These are phyloP conservation scores for Sitobion miscanthi DNA, from an alignment of 1,140 invertebrate species.

Conservation along the genomic window DNA sequence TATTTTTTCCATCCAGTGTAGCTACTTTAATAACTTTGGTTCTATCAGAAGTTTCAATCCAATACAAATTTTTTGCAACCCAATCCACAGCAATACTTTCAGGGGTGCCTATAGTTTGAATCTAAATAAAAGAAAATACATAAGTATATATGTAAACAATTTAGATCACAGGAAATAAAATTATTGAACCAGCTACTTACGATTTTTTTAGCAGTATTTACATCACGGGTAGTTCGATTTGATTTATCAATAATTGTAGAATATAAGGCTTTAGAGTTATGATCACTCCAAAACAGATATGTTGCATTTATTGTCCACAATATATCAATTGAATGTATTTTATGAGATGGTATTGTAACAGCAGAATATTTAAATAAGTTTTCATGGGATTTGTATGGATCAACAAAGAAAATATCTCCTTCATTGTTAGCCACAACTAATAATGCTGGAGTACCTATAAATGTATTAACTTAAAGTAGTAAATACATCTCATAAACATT, in stretches of 20 bases:
- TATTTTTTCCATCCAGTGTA: slow-evolving; percentile 68
- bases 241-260: slow-evolving; percentile 44
- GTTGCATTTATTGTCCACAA: slow-evolving; percentile 31
- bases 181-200: background rate
- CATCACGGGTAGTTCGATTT: slow-evolving; percentile 28
- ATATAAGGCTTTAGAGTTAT: slow-evolving; percentile 51
- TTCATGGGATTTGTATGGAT: slow-evolving; percentile 56
- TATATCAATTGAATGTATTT: slow-evolving; percentile 57
- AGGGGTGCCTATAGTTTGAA: slow-evolving; percentile 67
- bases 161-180: background rate
- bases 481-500: background rate
- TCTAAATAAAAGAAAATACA: slow-evolving; percentile 60
- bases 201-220: slow-evolving; percentile 35
- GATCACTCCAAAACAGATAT: slow-evolving; percentile 54
- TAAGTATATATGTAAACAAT: background rate
- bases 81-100: slow-evolving; percentile 82
- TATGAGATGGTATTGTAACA: slow-evolving; percentile 49
- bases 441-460: slow-evolving; percentile 53
- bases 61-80: slow-evolving; percentile 75
- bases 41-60: slow-evolving; percentile 70
- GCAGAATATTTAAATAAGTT: slow-evolving; percentile 51
- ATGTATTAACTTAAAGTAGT: background rate
- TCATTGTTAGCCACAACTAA: slow-evolving; percentile 56
- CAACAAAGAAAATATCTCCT: slow-evolving; percentile 49
- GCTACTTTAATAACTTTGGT: slow-evolving; percentile 68